Evolutionary conservation across 1,140 invertebrate genomes (phyloP).

Genomic region (Leptestheria dahalacensis): DNA sequence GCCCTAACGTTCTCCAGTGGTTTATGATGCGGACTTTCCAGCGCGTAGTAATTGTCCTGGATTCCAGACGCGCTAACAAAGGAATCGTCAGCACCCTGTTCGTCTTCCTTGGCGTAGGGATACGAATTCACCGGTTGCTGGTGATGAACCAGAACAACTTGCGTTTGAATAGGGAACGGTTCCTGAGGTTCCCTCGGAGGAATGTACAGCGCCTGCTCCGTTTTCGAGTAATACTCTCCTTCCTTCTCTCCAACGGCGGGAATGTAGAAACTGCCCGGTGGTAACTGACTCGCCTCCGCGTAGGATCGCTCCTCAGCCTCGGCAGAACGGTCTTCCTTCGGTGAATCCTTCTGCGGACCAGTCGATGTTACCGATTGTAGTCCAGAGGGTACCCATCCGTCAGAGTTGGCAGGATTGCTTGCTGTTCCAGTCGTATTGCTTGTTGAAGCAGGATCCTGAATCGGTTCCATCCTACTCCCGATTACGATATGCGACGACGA

Average conservation of each 20-base stretch:
- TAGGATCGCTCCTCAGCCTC: neutral
- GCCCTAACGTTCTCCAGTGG: neutral
- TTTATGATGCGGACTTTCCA: no score
- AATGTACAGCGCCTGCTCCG: neutral
- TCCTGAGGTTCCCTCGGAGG: neutral
- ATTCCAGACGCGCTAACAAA: neutral
- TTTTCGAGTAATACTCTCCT: neutral
- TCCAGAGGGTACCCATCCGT: neutral
- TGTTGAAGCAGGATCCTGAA: no score
- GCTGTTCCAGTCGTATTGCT: no score
- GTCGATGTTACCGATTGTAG: no score
- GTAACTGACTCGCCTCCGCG: neutral
- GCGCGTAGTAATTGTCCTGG: neutral
- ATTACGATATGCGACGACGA: no score
- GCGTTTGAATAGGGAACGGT: neutral
- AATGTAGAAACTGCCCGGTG: neutral
- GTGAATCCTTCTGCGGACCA: no score
- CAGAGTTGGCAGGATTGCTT: neutral
- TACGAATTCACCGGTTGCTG: neutral
- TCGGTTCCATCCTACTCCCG: no score
- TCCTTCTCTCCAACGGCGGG: neutral
- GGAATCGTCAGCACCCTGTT: neutral
- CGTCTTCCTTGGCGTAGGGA: neutral
- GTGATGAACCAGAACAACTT: neutral
- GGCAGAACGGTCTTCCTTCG: no score